Evolutionary conservation across 2,888 invertebrate species (phyloP).

Genomic region (Chelonus formosanus): DNA sequence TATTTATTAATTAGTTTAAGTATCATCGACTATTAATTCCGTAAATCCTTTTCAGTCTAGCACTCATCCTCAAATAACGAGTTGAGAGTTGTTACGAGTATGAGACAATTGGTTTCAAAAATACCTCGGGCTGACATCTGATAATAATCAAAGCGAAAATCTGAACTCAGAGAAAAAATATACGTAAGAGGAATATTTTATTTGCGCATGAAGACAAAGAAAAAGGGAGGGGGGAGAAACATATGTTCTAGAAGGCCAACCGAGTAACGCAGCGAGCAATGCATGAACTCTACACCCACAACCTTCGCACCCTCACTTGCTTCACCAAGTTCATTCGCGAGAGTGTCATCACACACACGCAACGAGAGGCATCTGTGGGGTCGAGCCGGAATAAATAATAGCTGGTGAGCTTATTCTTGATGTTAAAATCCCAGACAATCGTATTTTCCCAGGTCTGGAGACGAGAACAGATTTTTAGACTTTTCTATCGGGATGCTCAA

Average conservation of each 20-base stretch:
- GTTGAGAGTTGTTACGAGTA: constrained; percentile 28
- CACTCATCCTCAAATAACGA: constrained; percentile 48
- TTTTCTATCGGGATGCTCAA: constrained; percentile 25
- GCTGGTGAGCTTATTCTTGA: constrained; percentile 47
- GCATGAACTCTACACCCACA: constrained; percentile 37
- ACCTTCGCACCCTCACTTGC: constrained; percentile 45
- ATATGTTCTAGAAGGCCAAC: constrained; percentile 9
- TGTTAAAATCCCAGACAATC: constrained; percentile 40
- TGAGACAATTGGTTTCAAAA: constrained; percentile 12
- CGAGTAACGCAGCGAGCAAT: constrained; percentile 12
- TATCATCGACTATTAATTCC: constrained; percentile 54
- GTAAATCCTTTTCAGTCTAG: constrained; percentile 59
- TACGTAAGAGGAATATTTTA: constrained; percentile 1
- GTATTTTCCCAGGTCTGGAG: constrained; percentile 46
- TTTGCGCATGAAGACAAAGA: constrained; percentile 17
- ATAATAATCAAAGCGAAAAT: no score
- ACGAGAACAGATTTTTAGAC: constrained; percentile 26
- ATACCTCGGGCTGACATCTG: no score
- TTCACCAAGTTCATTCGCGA: constrained; percentile 42
- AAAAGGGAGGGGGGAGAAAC: constrained; percentile 7
- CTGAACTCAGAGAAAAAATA: no score
- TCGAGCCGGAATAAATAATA: constrained; percentile 35
- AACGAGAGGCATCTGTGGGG: constrained; percentile 30
- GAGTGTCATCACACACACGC: constrained; percentile 39
- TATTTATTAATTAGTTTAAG: constrained; percentile 26